phyloP scores from a whole-genome alignment of 2,113 vertebrate species.

The Hoplias malabaricus region DNA sequence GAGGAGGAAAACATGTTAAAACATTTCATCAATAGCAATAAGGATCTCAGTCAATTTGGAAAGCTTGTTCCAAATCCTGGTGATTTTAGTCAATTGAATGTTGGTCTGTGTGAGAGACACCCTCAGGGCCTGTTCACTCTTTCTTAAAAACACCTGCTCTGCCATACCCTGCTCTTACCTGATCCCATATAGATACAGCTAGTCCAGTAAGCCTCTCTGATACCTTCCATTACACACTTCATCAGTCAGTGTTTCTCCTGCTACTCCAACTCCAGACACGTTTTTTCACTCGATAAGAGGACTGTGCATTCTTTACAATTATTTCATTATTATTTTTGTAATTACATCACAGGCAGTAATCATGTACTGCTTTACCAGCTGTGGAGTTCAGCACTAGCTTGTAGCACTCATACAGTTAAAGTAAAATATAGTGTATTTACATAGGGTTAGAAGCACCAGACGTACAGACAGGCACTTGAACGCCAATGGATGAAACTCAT shows the following conservation, averaged over 20 bases:
- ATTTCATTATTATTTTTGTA: slow-evolving; percentile 42
- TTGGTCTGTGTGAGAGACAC: slow-evolving; percentile 6
- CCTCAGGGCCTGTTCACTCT: slow-evolving; percentile 19
- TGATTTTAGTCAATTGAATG: slow-evolving; percentile 26
- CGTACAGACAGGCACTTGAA: slow-evolving; percentile 54
- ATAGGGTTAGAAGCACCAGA: slow-evolving; percentile 5
- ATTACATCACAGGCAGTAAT: slow-evolving; percentile 53
- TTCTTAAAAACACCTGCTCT: slow-evolving; percentile 25
- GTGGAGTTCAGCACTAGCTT: neutral
- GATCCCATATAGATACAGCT: slow-evolving; percentile 31
- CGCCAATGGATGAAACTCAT: slow-evolving; percentile 52
- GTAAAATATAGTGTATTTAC: neutral
- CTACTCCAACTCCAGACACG: slow-evolving; percentile 33
- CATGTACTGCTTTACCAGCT: slow-evolving; percentile 23
- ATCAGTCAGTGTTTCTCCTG: slow-evolving; percentile 44
- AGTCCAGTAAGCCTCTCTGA: slow-evolving; percentile 44
- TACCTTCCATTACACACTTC: slow-evolving; percentile 27
- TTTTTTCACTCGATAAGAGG: slow-evolving; percentile 56
- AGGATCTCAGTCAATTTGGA: neutral
- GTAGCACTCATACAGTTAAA: slow-evolving; percentile 6
- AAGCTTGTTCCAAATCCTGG: slow-evolving; percentile 7
- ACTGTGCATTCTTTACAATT: slow-evolving; percentile 51
- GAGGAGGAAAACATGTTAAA: neutral
- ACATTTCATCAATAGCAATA: neutral
- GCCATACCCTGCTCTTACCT: neutral